phyloP scores from a whole-genome alignment of 2,113 vertebrate genomes.

The Collichthys lucidus region DNA sequence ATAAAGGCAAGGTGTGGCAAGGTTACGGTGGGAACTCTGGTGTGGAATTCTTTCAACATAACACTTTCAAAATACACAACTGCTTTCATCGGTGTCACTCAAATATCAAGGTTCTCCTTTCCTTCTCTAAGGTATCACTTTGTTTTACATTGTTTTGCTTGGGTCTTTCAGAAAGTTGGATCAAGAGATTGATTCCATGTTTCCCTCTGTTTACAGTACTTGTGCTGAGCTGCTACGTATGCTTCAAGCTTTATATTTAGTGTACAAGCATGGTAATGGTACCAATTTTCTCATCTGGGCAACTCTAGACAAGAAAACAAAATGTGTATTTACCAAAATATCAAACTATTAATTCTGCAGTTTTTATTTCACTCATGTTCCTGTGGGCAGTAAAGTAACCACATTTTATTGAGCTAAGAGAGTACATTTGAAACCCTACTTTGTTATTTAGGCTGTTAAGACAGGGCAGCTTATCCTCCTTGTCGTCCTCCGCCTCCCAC shows the following conservation, averaged over 20 bases:
- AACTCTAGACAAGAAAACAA: neutral
- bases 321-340: neutral
- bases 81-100: too few relatives aligned
- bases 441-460: neutral
- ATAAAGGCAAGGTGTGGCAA: neutral
- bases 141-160: neutral
- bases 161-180: too few relatives aligned
- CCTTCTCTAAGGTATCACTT: too few relatives aligned
- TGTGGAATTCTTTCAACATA: neutral
- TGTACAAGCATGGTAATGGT: neutral
- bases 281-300: neutral
- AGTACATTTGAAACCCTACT: neutral
- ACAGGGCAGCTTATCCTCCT: neutral
- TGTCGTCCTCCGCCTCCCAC: slow-evolving; percentile 32
- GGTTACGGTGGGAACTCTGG: neutral
- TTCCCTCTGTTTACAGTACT: neutral
- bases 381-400: neutral
- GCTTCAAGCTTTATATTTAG: neutral
- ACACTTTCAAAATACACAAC: neutral
- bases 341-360: neutral
- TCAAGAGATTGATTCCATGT: too few relatives aligned
- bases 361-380: neutral
- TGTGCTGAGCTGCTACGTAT: neutral
- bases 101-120: neutral
- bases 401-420: neutral